phyloP scores from a whole-genome alignment of 2,113 vertebrate species.

The Sterrhoptilus dennistouni region DNA sequence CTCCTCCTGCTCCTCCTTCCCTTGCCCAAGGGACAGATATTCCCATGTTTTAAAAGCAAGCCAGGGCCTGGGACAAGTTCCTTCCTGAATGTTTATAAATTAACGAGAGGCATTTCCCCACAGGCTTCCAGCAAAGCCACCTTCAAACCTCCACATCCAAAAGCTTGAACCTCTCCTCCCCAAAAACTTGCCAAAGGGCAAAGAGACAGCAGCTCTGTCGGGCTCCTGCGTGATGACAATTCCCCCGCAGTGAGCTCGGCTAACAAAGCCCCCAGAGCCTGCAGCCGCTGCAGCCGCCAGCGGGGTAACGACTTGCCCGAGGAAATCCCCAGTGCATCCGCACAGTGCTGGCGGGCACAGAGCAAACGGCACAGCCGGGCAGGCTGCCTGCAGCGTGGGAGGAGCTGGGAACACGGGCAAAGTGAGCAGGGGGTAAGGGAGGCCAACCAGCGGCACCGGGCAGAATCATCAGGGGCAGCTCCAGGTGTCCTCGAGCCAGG shows the following conservation, averaged over 20 bases:
- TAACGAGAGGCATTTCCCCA: neutral
- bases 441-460: accelerated
- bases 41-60: neutral
- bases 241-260: accelerated
- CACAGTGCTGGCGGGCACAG: neutral
- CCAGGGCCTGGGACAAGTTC: neutral
- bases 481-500: neutral
- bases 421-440: neutral
- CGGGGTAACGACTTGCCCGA: accelerated
- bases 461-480: neutral
- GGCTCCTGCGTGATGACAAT: neutral
- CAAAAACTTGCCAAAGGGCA: neutral
- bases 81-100: neutral
- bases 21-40: neutral
- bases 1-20: neutral
- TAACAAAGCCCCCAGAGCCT: constrained; percentile 9
- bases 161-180: neutral
- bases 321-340: constrained; percentile 2
- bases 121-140: neutral
- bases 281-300: neutral
- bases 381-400: neutral
- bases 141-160: neutral
- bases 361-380: neutral
- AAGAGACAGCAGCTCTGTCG: neutral
- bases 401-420: neutral